phyloP scores from a whole-genome alignment of 30 jellyfish, hydroid and myxozoan species.

The Hydractinia echinata region DNA sequence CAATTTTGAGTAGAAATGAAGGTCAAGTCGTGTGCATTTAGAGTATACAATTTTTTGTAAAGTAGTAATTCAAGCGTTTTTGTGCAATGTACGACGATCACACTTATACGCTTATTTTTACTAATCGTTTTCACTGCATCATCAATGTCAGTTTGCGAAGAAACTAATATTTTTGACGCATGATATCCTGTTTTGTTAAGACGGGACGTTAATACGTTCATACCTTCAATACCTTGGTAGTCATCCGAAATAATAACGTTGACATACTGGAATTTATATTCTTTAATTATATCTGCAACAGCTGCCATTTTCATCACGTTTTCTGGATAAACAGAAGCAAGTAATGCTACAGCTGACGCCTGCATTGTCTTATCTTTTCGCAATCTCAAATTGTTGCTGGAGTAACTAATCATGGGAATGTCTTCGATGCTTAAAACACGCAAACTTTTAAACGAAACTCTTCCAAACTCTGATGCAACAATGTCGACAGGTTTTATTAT shows the following conservation, averaged over 20 bases:
- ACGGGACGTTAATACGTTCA: slow-evolving; percentile 18
- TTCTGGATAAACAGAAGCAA: slow-evolving; percentile 69
- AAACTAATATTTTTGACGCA: slow-evolving; percentile 20
- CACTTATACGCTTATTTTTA: slow-evolving; percentile 47
- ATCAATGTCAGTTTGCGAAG: slow-evolving; percentile 19
- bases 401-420: slow-evolving; percentile 71
- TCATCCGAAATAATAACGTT: slow-evolving; percentile 56
- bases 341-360: slow-evolving; percentile 20
- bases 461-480: slow-evolving; percentile 54
- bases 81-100: slow-evolving; percentile 55
- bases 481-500: slow-evolving; percentile 51
- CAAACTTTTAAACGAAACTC: slow-evolving; percentile 28
- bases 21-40: slow-evolving; percentile 39
- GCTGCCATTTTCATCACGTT: slow-evolving; percentile 49
- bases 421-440: slow-evolving; percentile 38
- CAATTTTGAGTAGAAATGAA: slow-evolving; percentile 60
- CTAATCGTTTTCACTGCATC: slow-evolving; percentile 28
- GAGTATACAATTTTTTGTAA: slow-evolving; percentile 50
- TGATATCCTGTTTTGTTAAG: slow-evolving; percentile 6
- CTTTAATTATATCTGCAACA: slow-evolving; percentile 50
- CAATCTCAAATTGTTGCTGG: slow-evolving; percentile 32
- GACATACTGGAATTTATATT: slow-evolving; percentile 51
- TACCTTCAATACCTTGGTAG: slow-evolving; percentile 44
- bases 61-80: slow-evolving; percentile 26
- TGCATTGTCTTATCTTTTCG: not conserved